Evolutionary conservation across 1,140 invertebrate species (phyloP), one percentile per base, ranked within the genome.

Genomic region (Aphelenchoides fujianensis): DNA sequence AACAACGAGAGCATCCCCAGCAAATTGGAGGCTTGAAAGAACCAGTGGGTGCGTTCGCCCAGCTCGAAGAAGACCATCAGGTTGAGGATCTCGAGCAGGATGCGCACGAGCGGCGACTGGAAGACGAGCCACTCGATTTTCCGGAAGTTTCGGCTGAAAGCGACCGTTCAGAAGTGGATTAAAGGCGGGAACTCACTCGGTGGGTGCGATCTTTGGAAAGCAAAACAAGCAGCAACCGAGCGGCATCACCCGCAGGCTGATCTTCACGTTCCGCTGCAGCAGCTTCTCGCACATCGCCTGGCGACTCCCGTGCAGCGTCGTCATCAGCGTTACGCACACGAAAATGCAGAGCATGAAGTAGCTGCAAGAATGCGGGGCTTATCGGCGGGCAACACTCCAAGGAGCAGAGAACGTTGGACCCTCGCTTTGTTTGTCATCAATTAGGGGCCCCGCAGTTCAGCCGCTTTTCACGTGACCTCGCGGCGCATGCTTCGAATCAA

Each of bases 51-150:
- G 12, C 80, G 55, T n/a, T 70, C 36, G 30, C 67, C 70, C n/a
- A 81, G 57, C 55, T 81, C 80, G 68, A 81, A 70, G 27, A 79
- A 81, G 19, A 81, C 80, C 27, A 79, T 75, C 23, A 81, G 72
- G 62, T 80, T 83, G 16, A 80, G 27, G 19, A 83, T 36, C 61
- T 81, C 80, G 19, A 81, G 71, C 3, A 75, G 55, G 12, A 79
- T 78, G 41, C 80, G 67, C 1, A 81, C 54, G 36, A 81, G 62
- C 23, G 80, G 80, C 23, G 80, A 80, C 67, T 81, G 80, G 55
- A 81, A 81, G 1, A 81, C 81, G 0, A 82, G 59, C 80, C 80
- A 81, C 69, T 81, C 80, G 23, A 82, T 77, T 41, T 76, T 62
- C 12, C 80, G 72, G 27, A 81, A 62, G 54, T 81, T 81, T 27